Evolutionary conservation across 1,140 invertebrate species (phyloP), one percentile per base, ranked within the genome.

Genomic region (Calliopsis andreniformis): DNA sequence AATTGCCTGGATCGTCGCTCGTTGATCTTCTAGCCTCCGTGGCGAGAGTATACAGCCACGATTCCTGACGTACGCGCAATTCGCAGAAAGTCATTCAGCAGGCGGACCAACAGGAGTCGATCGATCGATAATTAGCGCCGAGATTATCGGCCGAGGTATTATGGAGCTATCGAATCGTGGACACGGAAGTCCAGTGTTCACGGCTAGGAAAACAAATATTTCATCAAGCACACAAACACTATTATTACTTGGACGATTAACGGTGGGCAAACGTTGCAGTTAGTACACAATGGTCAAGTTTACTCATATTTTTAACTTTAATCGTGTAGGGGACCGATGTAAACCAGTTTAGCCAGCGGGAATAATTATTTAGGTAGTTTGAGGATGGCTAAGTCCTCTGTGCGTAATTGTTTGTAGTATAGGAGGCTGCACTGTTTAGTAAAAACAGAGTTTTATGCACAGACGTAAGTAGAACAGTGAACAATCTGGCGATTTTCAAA

Each of bases 291-390:
- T 28, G 18, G 20, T 25, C 39, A 10, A 39, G 32, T 30, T 68
- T 68, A 23, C n/a, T 18, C 28, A 43, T 45, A 45, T 43, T 69
- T 69, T 79, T 80, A 72, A n/a, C 67, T 45, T 80, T 55, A 78
- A 64, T 78, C 45, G 30, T 23, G 4, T 2, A 8, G 3, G 8
- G 1, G 5, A 12, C 14, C 12, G 23, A 5, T 1, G 53, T 58
- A 43, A 69, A 55, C 3, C 51, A 43, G 45, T 58, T 69, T 58
- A 5, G 23, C 1, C 39, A 42, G 42, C 1, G 53, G 61, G 39
- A 58, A 79, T 79, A 51, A 64, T 58, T 79, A 49, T 56, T 32
- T 18, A 25, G 51, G 16, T 8, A 32, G 23, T 45, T 72, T 45
- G 25, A 12, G 25, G 25, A 3, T 18, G 16, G 43, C 42, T 71